Conservation (phyloP, 2,797 vertebrate species). For the Smutsia gigantea region DNA sequence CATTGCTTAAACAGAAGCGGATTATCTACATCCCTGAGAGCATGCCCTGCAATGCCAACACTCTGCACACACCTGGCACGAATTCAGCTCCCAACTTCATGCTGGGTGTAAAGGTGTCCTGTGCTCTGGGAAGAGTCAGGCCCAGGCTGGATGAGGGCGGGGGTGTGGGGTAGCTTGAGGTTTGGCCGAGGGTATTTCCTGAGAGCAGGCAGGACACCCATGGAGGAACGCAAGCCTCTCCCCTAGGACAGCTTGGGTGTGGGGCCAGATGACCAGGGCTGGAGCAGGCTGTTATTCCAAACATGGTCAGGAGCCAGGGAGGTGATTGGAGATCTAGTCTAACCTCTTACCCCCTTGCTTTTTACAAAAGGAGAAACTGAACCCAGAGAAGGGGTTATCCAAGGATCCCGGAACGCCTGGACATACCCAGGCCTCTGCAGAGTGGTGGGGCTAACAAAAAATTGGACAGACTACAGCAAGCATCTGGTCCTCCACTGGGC, state of each 20-base stretch:
- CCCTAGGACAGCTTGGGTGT: background rate
- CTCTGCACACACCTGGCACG: rapidly evolving
- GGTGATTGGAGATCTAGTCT: background rate
- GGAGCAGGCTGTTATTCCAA: too few species aligned
- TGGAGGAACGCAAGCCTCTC: background rate
- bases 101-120: background rate
- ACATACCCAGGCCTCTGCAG: background rate
- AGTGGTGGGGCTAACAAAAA: background rate
- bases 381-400: background rate
- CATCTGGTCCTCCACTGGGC: background rate
- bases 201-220: background rate
- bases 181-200: background rate
- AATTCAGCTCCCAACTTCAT: rapidly evolving
- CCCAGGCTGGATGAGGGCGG: background rate
- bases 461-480: background rate
- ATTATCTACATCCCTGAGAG: background rate
- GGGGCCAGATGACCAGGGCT: too few species aligned
- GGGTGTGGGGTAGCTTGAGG: background rate
- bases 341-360: background rate
- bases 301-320: background rate
- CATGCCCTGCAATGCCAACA: too few species aligned
- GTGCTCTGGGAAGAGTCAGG: background rate
- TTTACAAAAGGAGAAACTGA: background rate
- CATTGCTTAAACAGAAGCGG: background rate
- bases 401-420: background rate